Conservation (phyloP, 2,797 vertebrate species). For the Sebastes elongatus region DNA sequence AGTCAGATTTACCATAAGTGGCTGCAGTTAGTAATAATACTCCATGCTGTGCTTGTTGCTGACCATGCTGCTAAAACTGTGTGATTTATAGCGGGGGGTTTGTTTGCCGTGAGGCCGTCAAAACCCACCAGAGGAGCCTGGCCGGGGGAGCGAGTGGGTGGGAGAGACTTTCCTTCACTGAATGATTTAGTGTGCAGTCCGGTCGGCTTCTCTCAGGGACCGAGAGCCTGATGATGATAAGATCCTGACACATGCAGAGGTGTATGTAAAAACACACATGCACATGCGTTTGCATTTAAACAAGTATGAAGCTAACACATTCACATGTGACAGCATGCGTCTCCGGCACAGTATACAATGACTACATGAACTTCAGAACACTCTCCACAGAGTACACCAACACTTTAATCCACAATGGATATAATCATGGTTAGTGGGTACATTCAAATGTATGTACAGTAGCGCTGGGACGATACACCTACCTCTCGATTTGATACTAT, state of each 20-base stretch:
- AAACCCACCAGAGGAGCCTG: slow-evolving; percentile 10
- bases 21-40: slow-evolving; percentile 29
- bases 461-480: too few relatives aligned
- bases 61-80: slow-evolving; percentile 14
- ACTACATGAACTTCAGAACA: neutral
- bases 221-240: neutral
- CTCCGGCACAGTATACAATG: neutral
- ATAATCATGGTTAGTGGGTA: neutral
- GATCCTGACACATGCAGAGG: neutral
- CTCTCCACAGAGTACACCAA: neutral
- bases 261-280: neutral
- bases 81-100: slow-evolving; percentile 42
- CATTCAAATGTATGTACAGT: too few relatives aligned
- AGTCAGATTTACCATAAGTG: slow-evolving; percentile 31
- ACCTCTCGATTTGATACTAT: too few relatives aligned
- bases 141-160: slow-evolving; percentile 22
- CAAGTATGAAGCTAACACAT: neutral
- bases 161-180: slow-evolving; percentile 15
- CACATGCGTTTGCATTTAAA: neutral
- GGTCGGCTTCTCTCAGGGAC: neutral
- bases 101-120: slow-evolving; percentile 23
- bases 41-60: slow-evolving; percentile 28
- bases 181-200: slow-evolving; percentile 32
- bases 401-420: neutral
- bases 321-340: neutral